A percentile compares a stretch with the other conserved stretches of the same genome.
Conservation (phyloP, 2,797 vertebrate genomes). For the Octomys mimax region DNA sequence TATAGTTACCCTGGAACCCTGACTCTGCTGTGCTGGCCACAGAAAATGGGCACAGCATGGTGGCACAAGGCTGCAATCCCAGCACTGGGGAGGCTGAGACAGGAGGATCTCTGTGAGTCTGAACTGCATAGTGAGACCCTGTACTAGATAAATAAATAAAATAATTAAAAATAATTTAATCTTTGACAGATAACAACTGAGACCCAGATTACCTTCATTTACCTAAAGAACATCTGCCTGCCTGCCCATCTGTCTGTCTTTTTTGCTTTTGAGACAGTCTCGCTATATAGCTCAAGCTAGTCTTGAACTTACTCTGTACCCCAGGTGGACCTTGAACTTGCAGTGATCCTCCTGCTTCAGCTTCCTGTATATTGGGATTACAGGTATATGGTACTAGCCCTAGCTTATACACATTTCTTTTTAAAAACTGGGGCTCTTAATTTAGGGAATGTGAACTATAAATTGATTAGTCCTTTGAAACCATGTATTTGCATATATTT, state of each 20-base stretch:
- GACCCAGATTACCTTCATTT: slow-evolving; percentile 20
- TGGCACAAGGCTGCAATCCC: no score
- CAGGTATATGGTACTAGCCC: background rate
- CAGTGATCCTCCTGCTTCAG: background rate
- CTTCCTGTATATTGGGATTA: background rate
- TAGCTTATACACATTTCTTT: background rate
- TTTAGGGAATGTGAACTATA: background rate
- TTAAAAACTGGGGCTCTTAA: slow-evolving; percentile 10
- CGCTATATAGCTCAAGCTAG: background rate
- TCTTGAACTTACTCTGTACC: background rate
- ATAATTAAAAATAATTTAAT: background rate
- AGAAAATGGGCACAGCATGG: no score
- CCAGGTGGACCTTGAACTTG: background rate
- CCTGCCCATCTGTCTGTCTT: background rate
- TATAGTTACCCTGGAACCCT: no score
- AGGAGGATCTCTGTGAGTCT: no score
- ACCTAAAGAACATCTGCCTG: background rate
- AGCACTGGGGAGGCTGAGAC: no score
- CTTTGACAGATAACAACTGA: slow-evolving; percentile 7
- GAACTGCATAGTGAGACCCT: no score
- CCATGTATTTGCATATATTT: slow-evolving; percentile 42
- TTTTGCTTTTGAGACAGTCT: background rate
- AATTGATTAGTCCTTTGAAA: background rate
- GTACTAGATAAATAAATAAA: no score
- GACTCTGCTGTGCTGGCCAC: no score